Percentiles rank a stretch among this genome's conserved stretches.
phyloP scores from a whole-genome alignment of 2,888 invertebrate genomes.

The Cylindroiulus punctatus region DNA sequence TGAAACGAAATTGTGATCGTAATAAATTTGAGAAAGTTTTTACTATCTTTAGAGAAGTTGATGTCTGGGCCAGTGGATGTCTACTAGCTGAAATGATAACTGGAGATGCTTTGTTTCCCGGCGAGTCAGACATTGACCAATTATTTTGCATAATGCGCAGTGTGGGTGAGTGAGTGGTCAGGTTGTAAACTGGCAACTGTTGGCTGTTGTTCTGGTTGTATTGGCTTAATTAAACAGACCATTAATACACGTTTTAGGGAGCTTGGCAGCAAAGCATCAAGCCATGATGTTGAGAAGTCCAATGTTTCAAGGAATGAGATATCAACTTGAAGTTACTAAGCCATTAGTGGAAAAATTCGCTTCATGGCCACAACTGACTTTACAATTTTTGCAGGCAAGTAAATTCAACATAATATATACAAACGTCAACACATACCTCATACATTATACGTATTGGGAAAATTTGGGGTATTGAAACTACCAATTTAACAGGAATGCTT shows the following conservation, averaged over 20 bases:
- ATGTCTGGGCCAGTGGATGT: slow-evolving; percentile 89
- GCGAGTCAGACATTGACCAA: slow-evolving; percentile 90
- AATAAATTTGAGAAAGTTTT: neutral
- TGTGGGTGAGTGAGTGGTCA: slow-evolving; percentile 71
- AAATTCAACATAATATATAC: neutral
- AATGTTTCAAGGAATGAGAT: slow-evolving; percentile 65
- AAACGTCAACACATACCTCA: neutral
- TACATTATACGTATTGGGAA: too few species aligned
- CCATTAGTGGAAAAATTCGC: slow-evolving; percentile 65
- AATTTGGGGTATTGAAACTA: too few species aligned
- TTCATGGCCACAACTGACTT: slow-evolving; percentile 67
- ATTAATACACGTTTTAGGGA: slow-evolving; percentile 64
- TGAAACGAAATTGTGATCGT: too few species aligned
- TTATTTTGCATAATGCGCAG: slow-evolving; percentile 82
- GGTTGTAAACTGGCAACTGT: neutral
- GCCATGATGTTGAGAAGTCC: slow-evolving; percentile 68
- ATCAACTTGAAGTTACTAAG: slow-evolving; percentile 60
- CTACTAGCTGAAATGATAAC: slow-evolving; percentile 86
- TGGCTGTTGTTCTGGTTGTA: neutral
- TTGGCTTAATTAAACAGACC: neutral
- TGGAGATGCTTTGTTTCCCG: slow-evolving; percentile 86
- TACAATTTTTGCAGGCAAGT: slow-evolving; percentile 69
- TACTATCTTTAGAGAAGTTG: slow-evolving; percentile 72
- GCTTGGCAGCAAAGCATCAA: slow-evolving; percentile 68
- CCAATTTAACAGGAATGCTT: slow-evolving; percentile 65